Base-by-base conservation (phyloP, 2,797 vertebrate genomes). In the Numenius phaeopus region DNA sequence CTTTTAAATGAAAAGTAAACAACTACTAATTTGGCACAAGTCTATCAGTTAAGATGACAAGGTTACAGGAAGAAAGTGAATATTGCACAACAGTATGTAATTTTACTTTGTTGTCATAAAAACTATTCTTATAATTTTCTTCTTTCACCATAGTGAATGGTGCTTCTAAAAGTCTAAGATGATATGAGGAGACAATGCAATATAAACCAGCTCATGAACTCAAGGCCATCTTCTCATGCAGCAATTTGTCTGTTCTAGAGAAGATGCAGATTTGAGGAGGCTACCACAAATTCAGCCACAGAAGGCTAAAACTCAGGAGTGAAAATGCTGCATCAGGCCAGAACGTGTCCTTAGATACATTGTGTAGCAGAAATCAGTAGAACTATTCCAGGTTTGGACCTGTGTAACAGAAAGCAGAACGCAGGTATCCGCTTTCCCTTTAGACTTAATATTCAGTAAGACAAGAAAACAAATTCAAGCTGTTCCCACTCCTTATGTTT, bases 401-500 rank as follows among this genome's bases (percentile, higher is more conserved):
- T 89, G 93, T 57, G 44, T 73, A 58, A 92, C 75, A 67, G 55
- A 61, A 90, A 90, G 83, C 15, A 90, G 44, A 87, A 90, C 5
- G 19, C 57, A 93, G 23, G 30, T 89, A 84, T 39, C 90, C 84
- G 70, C 71, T 83, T 90, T 84, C 70, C 29, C 64, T 90, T 89
- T 47, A 49, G 55, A 73, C 39, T 82, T 44, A 49, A 70, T 49
- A 49, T 24, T 79, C 76, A 73, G 12, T 34, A 87, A 67, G 29
- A 64, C 70, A 82, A 12, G 9, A 85, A 96, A 80, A 73, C 82
- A 71, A 88, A 79, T 71, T 67, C 93, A 97, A 72, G 88, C 83
- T 97, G 94, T 93, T 98, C 96, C 95, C 83, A 96, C 79, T 98
- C 97, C 93, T 88, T 92, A 72, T 37, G 89, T 96, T 97, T 96